Conservation (phyloP, 2,113 vertebrate genomes). For the Turnix velox region DNA sequence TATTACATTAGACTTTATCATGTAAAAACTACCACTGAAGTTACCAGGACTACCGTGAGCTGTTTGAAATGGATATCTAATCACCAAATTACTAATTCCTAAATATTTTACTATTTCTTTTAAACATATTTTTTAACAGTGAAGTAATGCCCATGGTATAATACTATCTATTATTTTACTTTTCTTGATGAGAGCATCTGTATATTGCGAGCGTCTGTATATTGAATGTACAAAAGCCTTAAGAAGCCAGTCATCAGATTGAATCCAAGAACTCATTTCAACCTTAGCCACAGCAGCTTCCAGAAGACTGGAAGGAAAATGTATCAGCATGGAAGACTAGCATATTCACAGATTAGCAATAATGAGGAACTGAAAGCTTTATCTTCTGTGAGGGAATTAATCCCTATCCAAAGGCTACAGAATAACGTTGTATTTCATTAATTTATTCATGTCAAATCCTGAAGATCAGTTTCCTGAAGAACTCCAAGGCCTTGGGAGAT, state of each 20-base stretch:
- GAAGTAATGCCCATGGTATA: not conserved
- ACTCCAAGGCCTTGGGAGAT: not conserved
- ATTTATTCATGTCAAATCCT: not conserved
- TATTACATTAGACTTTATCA: not conserved
- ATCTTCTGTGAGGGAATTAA: not conserved
- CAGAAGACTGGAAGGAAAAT: not conserved
- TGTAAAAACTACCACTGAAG: not conserved
- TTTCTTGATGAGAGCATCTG: not conserved
- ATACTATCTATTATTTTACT: not conserved
- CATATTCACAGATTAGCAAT: not conserved
- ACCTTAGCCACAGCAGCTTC: not conserved
- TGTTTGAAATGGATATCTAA: not conserved
- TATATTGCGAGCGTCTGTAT: not conserved
- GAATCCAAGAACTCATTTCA: not conserved
- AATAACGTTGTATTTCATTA: not conserved
- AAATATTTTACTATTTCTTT: not conserved
- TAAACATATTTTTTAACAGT: not conserved
- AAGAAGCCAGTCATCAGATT: not conserved
- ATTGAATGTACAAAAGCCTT: not conserved
- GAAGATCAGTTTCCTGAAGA: not conserved
- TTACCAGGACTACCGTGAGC: rapidly evolving
- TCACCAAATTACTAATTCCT: not conserved
- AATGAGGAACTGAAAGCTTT: not conserved
- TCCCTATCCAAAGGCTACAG: not conserved
- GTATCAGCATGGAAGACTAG: not conserved